Percentiles rank a stretch among this genome's conserved stretches.
phyloP scores from a whole-genome alignment of 2,113 vertebrate species.

The Apus apus region DNA sequence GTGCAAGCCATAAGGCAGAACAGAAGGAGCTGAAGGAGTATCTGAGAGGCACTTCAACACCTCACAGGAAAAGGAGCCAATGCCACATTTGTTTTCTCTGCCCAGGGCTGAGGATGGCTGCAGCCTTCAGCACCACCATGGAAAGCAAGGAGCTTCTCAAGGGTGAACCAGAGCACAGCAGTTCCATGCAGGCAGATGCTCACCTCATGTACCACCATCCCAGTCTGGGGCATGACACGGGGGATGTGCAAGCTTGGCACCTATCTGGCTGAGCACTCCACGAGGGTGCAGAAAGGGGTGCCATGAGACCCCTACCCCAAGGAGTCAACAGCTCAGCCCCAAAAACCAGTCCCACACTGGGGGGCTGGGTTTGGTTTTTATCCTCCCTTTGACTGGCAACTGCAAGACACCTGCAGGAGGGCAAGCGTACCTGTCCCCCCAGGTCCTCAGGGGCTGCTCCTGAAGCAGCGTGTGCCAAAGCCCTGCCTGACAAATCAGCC shows the following conservation, averaged over 20 bases:
- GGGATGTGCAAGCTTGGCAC: neutral
- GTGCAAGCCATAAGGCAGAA: neutral
- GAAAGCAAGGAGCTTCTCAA: neutral
- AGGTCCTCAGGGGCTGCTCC: too few relatives aligned
- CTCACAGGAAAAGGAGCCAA: accelerated
- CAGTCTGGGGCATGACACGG: neutral
- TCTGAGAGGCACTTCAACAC: neutral
- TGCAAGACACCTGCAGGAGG: neutral
- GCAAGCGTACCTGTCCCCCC: neutral
- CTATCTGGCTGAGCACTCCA: neutral
- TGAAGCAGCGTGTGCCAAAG: neutral
- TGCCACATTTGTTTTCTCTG: neutral
- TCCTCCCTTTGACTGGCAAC: neutral
- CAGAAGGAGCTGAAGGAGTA: neutral
- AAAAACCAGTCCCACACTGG: accelerated
- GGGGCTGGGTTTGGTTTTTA: accelerated
- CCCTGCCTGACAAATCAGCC: neutral
- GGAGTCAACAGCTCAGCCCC: neutral
- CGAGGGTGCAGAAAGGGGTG: accelerated
- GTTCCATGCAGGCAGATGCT: neutral
- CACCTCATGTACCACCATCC: neutral
- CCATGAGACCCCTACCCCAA: accelerated
- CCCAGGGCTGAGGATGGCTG: neutral
- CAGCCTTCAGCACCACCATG: neutral
- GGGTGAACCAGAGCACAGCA: neutral